Percentiles rank a stretch among this genome's conserved stretches.
Conservation (phyloP, 2,113 vertebrate species). For the Dicerorhinus sumatrensis region DNA sequence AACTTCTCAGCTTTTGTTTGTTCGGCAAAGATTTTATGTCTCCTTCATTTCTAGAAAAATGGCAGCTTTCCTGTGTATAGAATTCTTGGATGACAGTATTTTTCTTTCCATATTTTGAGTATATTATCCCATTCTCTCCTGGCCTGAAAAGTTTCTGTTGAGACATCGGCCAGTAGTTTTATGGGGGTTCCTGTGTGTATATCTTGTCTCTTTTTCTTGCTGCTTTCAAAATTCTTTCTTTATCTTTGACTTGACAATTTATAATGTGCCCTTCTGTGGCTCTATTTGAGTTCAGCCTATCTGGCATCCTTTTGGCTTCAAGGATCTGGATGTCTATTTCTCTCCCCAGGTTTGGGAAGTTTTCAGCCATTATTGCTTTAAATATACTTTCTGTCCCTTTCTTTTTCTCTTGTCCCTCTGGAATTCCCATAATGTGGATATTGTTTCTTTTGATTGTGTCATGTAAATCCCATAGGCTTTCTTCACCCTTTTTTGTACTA, state of each 20-base stretch:
- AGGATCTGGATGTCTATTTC: background rate
- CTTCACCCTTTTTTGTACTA: background rate
- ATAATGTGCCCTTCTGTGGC: background rate
- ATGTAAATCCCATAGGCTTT: background rate
- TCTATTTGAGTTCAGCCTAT: background rate
- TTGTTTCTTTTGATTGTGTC: background rate
- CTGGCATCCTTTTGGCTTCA: background rate
- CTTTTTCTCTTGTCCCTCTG: background rate
- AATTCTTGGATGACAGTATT: background rate
- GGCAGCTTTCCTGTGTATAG: background rate
- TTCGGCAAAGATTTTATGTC: background rate
- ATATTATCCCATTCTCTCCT: background rate
- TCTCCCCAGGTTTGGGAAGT: background rate
- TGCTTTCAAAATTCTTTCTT: background rate
- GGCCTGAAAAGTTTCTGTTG: background rate
- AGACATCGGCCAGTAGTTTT: background rate
- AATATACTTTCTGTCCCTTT: background rate
- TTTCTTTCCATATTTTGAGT: background rate
- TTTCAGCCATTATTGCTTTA: background rate
- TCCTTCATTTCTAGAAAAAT: background rate
- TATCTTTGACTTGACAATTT: background rate
- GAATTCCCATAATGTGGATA: background rate
- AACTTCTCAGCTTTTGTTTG: background rate
- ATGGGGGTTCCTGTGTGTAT: background rate
- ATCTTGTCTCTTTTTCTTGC: background rate